phyloP scores from a whole-genome alignment of 2,797 vertebrate species.

The Gallirallus australis region DNA sequence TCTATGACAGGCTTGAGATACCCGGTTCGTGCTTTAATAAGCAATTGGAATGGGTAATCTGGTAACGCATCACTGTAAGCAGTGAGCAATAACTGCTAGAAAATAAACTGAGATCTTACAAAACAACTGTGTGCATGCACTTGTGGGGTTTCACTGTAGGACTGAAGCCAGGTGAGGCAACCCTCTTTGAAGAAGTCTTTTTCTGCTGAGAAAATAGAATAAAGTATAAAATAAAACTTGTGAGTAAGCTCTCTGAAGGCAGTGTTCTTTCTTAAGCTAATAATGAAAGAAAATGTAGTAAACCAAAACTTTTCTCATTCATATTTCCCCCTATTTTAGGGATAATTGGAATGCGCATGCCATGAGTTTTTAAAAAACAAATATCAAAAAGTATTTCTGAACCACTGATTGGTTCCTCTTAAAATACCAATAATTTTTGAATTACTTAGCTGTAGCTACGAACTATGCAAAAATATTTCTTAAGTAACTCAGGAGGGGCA shows the following conservation, averaged over 20 bases:
- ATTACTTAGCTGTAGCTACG: not conserved
- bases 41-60: constrained; percentile 23
- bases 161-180: not conserved
- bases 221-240: not conserved
- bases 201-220: not conserved
- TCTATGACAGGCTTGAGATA: constrained; percentile 12
- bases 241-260: not conserved
- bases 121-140: not conserved
- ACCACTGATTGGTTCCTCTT: not conserved
- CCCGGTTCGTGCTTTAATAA: constrained; percentile 35
- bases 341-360: not conserved
- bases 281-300: not conserved
- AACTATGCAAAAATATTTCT: not conserved
- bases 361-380: not conserved
- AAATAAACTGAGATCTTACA: constrained; percentile 49
- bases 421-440: not conserved
- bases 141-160: constrained; percentile 9
- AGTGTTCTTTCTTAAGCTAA: not conserved
- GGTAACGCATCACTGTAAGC: constrained; percentile 2
- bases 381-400: not conserved
- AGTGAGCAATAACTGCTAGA: constrained; percentile 28
- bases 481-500: not conserved
- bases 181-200: not conserved
- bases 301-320: not conserved
- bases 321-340: not conserved